Conservation (phyloP, 2,113 vertebrate genomes). For the Clarias gariepinus region DNA sequence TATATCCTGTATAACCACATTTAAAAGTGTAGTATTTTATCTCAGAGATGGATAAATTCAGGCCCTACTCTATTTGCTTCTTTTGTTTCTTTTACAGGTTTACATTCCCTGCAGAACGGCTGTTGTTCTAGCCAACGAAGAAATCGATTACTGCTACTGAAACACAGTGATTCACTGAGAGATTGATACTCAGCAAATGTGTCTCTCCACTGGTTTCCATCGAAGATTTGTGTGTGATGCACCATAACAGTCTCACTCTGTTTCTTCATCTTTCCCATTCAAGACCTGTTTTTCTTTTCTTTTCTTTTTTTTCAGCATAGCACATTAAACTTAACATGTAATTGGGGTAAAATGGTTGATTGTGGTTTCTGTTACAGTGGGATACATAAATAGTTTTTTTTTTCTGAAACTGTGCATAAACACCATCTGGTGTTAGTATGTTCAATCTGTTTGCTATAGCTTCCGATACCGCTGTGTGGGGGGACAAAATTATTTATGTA, state of each 20-base stretch:
- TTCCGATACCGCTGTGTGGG: slow-evolving; percentile 18
- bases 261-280: slow-evolving; percentile 21
- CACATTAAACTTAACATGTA: not conserved
- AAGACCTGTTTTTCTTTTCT: not conserved
- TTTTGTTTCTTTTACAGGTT: slow-evolving; percentile 65
- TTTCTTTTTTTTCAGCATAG: not conserved
- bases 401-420: not conserved
- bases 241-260: not conserved
- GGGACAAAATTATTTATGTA: too few relatives aligned
- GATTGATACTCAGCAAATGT: slow-evolving; percentile 53
- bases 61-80: slow-evolving; percentile 17
- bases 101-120: slow-evolving; percentile 81
- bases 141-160: slow-evolving; percentile 77
- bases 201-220: slow-evolving; percentile 35
- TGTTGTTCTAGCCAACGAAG: slow-evolving; percentile 77
- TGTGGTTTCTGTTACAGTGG: slow-evolving; percentile 12
- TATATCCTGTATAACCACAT: not conserved
- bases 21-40: slow-evolving; percentile 22
- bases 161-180: slow-evolving; percentile 61
- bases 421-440: not conserved
- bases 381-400: not conserved
- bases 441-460: not conserved
- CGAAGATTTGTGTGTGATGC: slow-evolving; percentile 11
- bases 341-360: not conserved
- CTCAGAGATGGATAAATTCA: not conserved